Base-by-base conservation (phyloP, 2,888 invertebrate species). In the Nymphalis urticae region DNA sequence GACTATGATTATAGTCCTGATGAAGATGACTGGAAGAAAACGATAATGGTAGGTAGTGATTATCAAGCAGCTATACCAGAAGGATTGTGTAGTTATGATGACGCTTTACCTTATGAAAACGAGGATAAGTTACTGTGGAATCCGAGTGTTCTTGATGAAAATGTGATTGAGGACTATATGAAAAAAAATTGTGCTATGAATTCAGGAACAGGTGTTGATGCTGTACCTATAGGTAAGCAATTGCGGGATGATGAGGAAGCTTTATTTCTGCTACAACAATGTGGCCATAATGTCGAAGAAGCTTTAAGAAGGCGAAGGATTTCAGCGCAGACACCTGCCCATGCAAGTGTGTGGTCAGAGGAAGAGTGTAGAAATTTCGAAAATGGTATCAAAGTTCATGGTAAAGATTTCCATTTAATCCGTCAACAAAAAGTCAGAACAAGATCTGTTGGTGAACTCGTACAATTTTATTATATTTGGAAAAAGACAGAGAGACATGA, bases 401-500 rank as follows among this genome's bases (percentile, higher is more conserved):
- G 99, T 47, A 99, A 99, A 92, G 98, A 99, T 89, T 99, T 99
- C 86, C 97, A 97, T 85, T 93, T 96, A 74, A 99, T 99, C 82
- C 97, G 98, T 80, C 97, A 97, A 83, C 96, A 97, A 82, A 98
- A 98, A 94, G 98, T 99, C 60, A 94, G 97, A 78, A 98, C 98
- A 68, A 94, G 99, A 77, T 97, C 98, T 10, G 98, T 99, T 56
- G 98, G 98, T 48, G 99, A 99, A 88, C 93, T 99, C 72, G 98
- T 99, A 17, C 98, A 99, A 84, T 99, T 99, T 92, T 97, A 97
- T 87, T 97, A 97, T 80, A 94, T 98, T 66, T 99, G 99, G 99
- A 99, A 99, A 90, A 99, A 99, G 89, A 99, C 99, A 36, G 99
- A 99, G 83, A 94, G 99, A 21, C 98, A 99, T 87, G 99, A 99